Evolutionary conservation across 2,797 vertebrate genomes (phyloP).

Genomic region (Cossypha heuglini): DNA sequence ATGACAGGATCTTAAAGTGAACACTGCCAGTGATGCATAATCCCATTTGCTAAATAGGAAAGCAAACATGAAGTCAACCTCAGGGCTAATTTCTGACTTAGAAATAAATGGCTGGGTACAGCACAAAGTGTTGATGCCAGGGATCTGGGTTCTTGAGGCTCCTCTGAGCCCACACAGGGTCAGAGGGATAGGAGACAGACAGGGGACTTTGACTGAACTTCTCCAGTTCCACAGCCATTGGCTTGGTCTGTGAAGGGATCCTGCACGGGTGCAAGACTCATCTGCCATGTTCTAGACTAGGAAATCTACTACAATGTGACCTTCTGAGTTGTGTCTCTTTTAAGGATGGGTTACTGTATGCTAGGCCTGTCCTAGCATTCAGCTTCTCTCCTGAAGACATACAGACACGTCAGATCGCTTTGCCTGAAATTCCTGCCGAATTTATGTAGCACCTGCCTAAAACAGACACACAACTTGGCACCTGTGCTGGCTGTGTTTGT

Average conservation of each 20-base stretch:
- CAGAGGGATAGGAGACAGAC: neutral
- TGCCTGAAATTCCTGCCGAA: neutral
- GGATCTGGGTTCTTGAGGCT: neutral
- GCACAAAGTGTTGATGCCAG: neutral
- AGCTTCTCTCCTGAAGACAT: neutral
- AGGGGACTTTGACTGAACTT: accelerated
- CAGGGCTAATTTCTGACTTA: neutral
- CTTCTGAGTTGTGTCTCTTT: neutral
- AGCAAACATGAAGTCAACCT: neutral
- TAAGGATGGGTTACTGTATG: neutral
- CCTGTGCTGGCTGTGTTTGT: neutral
- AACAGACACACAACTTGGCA: neutral
- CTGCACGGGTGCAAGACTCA: accelerated
- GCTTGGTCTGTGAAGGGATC: neutral
- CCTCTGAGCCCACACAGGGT: neutral
- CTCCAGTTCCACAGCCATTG: neutral
- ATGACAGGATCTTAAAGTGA: neutral
- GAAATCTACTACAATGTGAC: neutral
- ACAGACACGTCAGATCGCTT: too few species aligned
- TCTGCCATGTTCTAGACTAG: neutral
- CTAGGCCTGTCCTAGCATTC: neutral
- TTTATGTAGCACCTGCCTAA: neutral
- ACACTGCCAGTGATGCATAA: neutral
- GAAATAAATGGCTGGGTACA: neutral
- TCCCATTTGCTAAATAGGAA: neutral